These are phyloP conservation scores for Watsonalla cultraria DNA, from an alignment of 2,888 invertebrate genomes.

Conservation along the genomic window DNA sequence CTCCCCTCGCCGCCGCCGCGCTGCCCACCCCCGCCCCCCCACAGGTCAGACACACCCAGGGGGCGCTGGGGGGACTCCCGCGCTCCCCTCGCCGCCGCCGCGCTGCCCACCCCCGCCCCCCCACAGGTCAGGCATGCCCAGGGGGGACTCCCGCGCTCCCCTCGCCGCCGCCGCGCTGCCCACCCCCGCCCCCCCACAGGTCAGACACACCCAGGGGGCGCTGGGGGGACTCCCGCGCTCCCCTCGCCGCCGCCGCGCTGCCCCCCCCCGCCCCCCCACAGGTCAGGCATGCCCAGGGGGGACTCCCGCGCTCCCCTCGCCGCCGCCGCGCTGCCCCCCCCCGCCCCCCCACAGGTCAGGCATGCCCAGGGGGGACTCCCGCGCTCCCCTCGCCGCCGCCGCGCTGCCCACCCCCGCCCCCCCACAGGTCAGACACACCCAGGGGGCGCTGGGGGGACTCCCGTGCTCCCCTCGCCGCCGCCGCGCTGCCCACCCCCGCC, in stretches of 20 bases:
- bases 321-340: too few species aligned
- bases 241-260: constrained; percentile 67
- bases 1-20: too few species aligned
- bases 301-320: background rate
- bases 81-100: constrained; percentile 68
- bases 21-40: too few species aligned
- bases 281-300: constrained; percentile 20
- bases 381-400: constrained; percentile 18
- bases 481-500: too few species aligned
- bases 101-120: constrained; percentile 48
- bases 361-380: constrained; percentile 86
- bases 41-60: constrained; percentile 69
- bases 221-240: constrained; percentile 85
- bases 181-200: too few species aligned
- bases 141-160: constrained; percentile 7
- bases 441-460: constrained; percentile 81
- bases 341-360: too few species aligned
- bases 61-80: constrained; percentile 91
- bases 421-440: constrained; percentile 37
- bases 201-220: constrained; percentile 83
- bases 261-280: constrained; percentile 52
- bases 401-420: constrained; percentile 48
- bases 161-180: too few species aligned
- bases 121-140: constrained; percentile 36
- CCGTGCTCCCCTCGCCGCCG: constrained; percentile 67